Base-by-base conservation (phyloP, 2,113 vertebrate genomes). In the Lethenteron camtschaticum region DNA sequence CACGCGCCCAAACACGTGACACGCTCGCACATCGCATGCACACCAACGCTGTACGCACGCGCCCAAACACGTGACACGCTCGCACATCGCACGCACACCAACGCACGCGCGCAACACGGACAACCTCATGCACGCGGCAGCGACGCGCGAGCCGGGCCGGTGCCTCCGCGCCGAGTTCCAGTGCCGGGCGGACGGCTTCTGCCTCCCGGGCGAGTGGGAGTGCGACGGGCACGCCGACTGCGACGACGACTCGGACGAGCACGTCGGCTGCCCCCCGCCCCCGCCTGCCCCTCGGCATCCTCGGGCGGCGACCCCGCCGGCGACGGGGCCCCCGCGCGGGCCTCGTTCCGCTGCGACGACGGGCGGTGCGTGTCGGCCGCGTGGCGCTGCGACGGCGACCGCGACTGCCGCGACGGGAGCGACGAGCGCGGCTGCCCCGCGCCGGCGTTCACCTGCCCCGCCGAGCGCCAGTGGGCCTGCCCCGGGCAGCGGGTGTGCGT, bases 91-190 rank as follows among this genome's bases (percentile, higher is more conserved):
- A 41, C 41, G 41, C 41, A 7, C 41, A 5, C 41, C 6, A 41
- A 41, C 41, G 41, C 5, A 41, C 41, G 5, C 41, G 41, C 41
- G 6, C 41, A 41, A 41, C 41, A 41, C 41, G 41, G 41, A 41
- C 41, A 7, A 41, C 41, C 6, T 3, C 4, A 41, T 6, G 41
- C 41, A 41, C 41, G 56, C 56, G 69, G 13, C 56, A 72, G 71
- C 71, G 20, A 72, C 71, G 11, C 71, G 71, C 2, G 20, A 24
- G 4, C 80, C 81, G 41, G 81, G 81, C 56, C 75, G 80, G 69
- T 82, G 81, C 72, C 80, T 81, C 12, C n/a, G 75, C 9, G 13
- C 79, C 0, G 81, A 82, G 74, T 82, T 80, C 75, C 81, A 82
- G 75, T 82, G 81, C 74, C 81, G 81, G 76, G 66, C n/a, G 0